Evolutionary conservation across 2,797 vertebrate species (phyloP).

Genomic region (Eulemur mongoz): DNA sequence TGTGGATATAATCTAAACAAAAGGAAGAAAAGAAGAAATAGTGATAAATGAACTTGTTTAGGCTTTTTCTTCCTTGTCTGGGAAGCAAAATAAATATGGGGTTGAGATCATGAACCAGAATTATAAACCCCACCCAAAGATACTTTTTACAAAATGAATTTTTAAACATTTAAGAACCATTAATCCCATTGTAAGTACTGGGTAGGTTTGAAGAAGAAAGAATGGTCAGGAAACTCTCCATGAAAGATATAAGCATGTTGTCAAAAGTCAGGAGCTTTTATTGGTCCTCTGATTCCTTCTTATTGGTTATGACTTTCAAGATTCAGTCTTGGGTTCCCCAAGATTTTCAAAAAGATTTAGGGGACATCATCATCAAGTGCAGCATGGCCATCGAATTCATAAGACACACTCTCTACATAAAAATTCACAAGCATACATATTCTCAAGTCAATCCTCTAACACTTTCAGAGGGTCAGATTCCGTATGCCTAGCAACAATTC

Average conservation of each 20-base stretch:
- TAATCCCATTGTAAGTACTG: not conserved
- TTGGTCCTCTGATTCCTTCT: not conserved
- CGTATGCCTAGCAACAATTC: conserved; percentile 78
- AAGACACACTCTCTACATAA: conserved; percentile 49
- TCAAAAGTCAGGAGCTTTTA: not conserved
- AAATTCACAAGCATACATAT: conserved; percentile 59
- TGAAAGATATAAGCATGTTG: not conserved
- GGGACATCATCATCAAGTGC: not conserved
- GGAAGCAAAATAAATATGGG: conserved; percentile 34
- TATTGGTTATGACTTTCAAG: not conserved
- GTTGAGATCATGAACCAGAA: conserved; percentile 46
- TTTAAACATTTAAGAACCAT: not conserved
- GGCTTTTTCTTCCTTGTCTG: not conserved
- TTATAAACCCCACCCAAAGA: not conserved
- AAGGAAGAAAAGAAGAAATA: conserved; percentile 44
- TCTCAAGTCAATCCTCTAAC: conserved; percentile 70
- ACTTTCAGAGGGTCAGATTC: conserved; percentile 74
- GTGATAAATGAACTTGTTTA: conserved; percentile 24
- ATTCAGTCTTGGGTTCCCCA: not conserved
- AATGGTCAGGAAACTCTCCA: not conserved
- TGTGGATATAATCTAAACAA: not conserved
- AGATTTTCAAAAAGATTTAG: conserved; percentile 35
- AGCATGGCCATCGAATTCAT: conserved; percentile 14
- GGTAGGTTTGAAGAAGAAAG: not conserved
- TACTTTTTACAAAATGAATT: conserved; percentile 10